Percentiles rank a stretch among this genome's conserved stretches.
Conservation (phyloP, 2,797 vertebrate genomes). For the Cephalopachus bancanus region DNA sequence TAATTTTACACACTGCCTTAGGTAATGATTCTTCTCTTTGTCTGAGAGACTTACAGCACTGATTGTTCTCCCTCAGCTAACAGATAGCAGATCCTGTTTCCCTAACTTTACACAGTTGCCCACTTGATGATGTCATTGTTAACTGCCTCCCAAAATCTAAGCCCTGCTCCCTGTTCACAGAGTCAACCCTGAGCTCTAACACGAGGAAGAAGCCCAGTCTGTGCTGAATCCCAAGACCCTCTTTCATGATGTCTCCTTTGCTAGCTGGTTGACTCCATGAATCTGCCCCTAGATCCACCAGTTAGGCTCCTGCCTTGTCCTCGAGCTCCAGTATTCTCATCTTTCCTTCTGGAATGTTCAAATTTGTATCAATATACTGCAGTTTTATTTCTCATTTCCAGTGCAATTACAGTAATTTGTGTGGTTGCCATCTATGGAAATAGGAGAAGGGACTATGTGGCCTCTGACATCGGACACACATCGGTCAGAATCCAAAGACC, state of each 20-base stretch:
- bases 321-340: not conserved
- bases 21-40: conserved; percentile 11
- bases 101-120: not conserved
- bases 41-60: not conserved
- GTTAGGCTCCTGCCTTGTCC: not conserved
- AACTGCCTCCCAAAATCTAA: not conserved
- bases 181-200: not conserved
- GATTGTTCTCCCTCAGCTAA: not conserved
- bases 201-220: not conserved
- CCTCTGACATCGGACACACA: not conserved
- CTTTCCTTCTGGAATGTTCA: not conserved
- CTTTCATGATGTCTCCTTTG: not conserved
- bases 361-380: not conserved
- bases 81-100: not conserved
- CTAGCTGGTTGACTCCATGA: not conserved
- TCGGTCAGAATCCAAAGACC: not conserved
- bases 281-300: not conserved
- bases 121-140: not conserved
- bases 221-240: no score
- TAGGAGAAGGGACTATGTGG: not conserved
- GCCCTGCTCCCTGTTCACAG: not conserved
- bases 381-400: not conserved
- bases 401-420: not conserved
- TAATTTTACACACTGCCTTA: not conserved
- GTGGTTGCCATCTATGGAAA: not conserved